Evolutionary conservation across 1,140 invertebrate genomes (phyloP), one percentile per base, ranked within the genome.

Genomic region (Rhynchophorus ferrugineus): DNA sequence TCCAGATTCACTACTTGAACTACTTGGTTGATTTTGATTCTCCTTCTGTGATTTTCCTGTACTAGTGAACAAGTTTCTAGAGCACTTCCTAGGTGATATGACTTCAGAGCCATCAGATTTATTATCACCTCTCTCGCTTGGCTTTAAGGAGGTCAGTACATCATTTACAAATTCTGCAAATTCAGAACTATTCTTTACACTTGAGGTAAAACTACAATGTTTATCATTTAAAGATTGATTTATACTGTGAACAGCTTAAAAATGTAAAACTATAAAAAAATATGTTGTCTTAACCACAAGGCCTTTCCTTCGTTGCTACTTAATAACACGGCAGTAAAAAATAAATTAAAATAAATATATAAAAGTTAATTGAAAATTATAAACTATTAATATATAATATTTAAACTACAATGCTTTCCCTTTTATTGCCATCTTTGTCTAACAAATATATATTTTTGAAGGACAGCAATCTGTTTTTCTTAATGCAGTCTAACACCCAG

Each of bases 401-500:
- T 50, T 17, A 44, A 1, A 50, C 39, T 11, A 43, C 35, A 18
- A 49, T 8, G 48, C 41, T 51, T 16, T 18, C 17, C 37, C 34
- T 57, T 9, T 41, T 17, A n/a, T 41, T 19, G 2, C 5, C n/a
- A 44, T 56, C 16, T 14, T 7, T 13, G 3, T 13, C 14, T 7
- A 49, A 6, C 21, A 63, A 38, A 49, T 49, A 49, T 11, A 44
- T 35, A 16, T 63, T 24, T 21, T 60, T 65, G 29, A 66, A 53
- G 18, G 59, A 35, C 48, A 60, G 61, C 34, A 49, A 52, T 41
- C 53, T 62, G 41, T 65, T 62, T 13, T 44, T 53, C 9, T 49
- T 56, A 14, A 69, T 64, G n/a, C 56, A 61, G 46, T 78, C 76
- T 6, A 78, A 59, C 1, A 77, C 60, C 75, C 75, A 78, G 7